Base-by-base conservation (phyloP, 2,113 vertebrate genomes). In the Pelodiscus sinensis region DNA sequence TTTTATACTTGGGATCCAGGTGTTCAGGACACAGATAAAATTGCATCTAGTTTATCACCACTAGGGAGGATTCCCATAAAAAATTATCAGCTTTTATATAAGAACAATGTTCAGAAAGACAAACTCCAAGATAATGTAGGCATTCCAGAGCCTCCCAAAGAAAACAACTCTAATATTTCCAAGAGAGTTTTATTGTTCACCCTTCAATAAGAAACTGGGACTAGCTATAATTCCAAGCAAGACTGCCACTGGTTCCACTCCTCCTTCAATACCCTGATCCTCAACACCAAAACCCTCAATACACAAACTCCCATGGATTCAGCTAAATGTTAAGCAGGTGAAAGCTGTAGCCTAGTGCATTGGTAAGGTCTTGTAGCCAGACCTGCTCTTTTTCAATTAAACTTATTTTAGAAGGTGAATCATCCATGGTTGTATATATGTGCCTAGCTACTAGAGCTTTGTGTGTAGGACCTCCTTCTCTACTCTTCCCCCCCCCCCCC, bases 101-200 rank as follows among this genome's bases (percentile, higher is more conserved):
- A 13, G 9, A 71, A 71, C 8, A 71, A n/a, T 86, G 7, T 57
- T 88, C 77, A 31, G 18, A 90, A 62, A 77, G 62, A 62, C 24
- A 88, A 88, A 90, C 60, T 19, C 79, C 27, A 54, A 9, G 38
- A 54, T 56, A 44, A 82, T 44, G 29, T 87, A 22, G 85, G 12
- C 14, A 31, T 55, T 52, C 52, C 10, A 15, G 0, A 0, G 55
- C 6, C 7, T 0, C 0, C 13, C 62, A 11, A 25, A 91, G 84
- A 86, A 95, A 95, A 65, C 24, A 15, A 55, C 5, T 38, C 78
- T 71, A 50, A 84, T 56, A 90, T 18, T 81, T 51, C 84, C 84
- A 82, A 94, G 89, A 12, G 31, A 73, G 31, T 89, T 89, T 71
- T 80, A 79, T 84, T 81, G 65, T 65, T 82, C 55, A 90, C 18